Conservation (phyloP, 2,888 invertebrate genomes). For the Phanerotoma sp. region DNA sequence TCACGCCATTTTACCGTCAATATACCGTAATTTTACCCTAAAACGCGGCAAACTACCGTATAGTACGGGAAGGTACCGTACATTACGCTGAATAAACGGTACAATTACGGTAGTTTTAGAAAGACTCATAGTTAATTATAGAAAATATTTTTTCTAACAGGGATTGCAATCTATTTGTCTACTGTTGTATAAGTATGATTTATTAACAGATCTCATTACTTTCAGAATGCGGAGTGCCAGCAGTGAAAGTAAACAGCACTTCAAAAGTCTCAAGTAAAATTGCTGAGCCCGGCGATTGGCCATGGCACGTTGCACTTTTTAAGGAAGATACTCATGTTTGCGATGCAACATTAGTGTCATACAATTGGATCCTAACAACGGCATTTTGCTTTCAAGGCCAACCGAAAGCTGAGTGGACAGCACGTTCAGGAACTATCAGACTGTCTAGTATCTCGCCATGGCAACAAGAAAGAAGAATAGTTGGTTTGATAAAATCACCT, state of each 20-base stretch:
- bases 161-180: too few species aligned
- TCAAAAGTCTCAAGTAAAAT: conserved; percentile 68
- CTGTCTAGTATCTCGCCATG: conserved; percentile 80
- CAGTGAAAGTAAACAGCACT: conserved; percentile 57
- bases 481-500: conserved; percentile 86
- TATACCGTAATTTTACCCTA: too few species aligned
- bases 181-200: too few species aligned
- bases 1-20: too few species aligned
- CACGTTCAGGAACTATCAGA: conserved; percentile 74
- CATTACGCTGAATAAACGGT: too few species aligned
- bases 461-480: conserved; percentile 81
- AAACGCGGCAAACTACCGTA: too few species aligned
- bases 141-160: too few species aligned
- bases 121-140: too few species aligned
- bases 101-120: too few species aligned
- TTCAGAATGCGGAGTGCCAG: conserved; percentile 71
- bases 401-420: conserved; percentile 85
- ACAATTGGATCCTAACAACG: conserved; percentile 83
- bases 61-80: too few species aligned
- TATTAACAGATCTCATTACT: too few species aligned
- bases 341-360: conserved; percentile 80
- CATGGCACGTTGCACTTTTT: conserved; percentile 85
- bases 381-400: conserved; percentile 85
- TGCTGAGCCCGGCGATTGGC: conserved; percentile 84
- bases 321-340: conserved; percentile 85